Percentiles rank a stretch among this genome's conserved stretches.
Conservation (phyloP, 2,888 invertebrate genomes). For the Dorcus parallelipipedus region DNA sequence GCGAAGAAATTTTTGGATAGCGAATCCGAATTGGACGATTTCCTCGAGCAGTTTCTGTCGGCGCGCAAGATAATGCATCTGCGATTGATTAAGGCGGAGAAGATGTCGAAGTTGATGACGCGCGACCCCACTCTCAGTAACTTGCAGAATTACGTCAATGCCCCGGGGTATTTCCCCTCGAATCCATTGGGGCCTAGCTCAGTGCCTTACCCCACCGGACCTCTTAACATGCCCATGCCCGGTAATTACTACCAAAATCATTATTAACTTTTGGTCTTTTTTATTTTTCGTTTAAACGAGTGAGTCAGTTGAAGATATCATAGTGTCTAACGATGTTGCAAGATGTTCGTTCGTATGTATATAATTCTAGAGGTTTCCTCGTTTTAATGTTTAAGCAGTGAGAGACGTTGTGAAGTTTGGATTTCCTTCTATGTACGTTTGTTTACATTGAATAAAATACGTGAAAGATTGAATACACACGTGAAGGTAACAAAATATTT, state of each 20-base stretch:
- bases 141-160: constrained; percentile 40
- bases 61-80: constrained; percentile 74
- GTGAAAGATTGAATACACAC: no score
- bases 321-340: no score
- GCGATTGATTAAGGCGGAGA: constrained; percentile 88
- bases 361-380: no score
- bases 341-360: no score
- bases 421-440: no score
- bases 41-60: constrained; percentile 78
- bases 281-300: no score
- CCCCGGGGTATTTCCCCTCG: constrained; percentile 43
- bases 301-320: no score
- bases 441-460: no score
- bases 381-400: no score
- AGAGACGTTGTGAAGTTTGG: no score
- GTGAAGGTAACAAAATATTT: no score
- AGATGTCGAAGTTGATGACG: constrained; percentile 74
- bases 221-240: constrained; percentile 76
- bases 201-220: constrained; percentile 69
- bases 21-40: constrained; percentile 72
- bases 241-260: constrained; percentile 44
- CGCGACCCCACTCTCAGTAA: constrained; percentile 37
- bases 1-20: constrained; percentile 78
- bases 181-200: constrained; percentile 36
- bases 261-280: constrained; percentile 26